A percentile compares a stretch with the other conserved stretches of the same genome.
Conservation (phyloP, 2,888 invertebrate species). For the Polymixis lichenea region DNA sequence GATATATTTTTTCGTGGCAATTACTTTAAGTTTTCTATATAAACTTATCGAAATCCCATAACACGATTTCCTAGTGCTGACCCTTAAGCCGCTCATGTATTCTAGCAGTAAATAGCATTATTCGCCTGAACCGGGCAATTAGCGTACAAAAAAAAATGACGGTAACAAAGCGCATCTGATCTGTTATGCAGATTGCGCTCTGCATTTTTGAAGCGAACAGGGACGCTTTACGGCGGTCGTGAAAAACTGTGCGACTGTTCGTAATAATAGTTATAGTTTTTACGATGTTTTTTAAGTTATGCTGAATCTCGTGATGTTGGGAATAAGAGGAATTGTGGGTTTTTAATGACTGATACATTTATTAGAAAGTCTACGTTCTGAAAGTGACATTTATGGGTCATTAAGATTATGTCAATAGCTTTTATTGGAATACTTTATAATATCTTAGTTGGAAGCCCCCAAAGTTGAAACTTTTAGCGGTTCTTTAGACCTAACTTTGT, state of each 20-base stretch:
- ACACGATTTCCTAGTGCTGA: too few relatives aligned
- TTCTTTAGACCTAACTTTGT: constrained; percentile 40
- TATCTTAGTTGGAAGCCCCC: not conserved
- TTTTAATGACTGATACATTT: constrained; percentile 9
- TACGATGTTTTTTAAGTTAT: not conserved
- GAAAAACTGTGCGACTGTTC: constrained; percentile 40
- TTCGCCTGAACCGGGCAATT: constrained; percentile 63
- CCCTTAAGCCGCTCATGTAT: constrained; percentile 54
- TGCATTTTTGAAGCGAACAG: constrained; percentile 73
- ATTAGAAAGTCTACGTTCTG: not conserved
- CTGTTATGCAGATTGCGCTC: constrained; percentile 76
- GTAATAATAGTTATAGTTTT: constrained; percentile 6
- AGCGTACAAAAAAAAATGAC: constrained; percentile 73
- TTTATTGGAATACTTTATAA: constrained; percentile 27
- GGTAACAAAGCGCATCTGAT: constrained; percentile 70
- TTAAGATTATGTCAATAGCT: constrained; percentile 13
- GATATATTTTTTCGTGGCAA: too few relatives aligned
- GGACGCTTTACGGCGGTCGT: constrained; percentile 35
- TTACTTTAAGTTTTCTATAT: too few relatives aligned
- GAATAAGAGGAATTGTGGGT: not conserved
- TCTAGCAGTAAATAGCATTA: constrained; percentile 64
- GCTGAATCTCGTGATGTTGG: constrained; percentile 12
- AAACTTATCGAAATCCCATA: too few relatives aligned
- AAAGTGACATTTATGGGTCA: not conserved
- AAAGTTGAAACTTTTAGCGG: constrained; percentile 21